Conservation (phyloP, 2,888 invertebrate genomes). For the Parascotia fuliginaria region DNA sequence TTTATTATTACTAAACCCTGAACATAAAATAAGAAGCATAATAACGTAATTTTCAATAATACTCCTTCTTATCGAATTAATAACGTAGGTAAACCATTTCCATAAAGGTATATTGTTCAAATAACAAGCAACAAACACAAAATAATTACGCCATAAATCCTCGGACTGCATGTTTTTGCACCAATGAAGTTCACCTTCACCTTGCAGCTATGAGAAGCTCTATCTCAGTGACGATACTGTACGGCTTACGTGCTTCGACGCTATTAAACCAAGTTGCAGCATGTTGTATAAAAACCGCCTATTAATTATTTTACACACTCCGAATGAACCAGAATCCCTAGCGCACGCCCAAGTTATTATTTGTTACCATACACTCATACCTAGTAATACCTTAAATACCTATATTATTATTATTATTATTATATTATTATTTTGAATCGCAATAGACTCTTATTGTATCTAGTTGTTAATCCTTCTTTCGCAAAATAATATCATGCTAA, state of each 20-base stretch:
- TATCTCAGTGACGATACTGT: conserved; percentile 8
- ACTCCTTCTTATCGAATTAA: not conserved
- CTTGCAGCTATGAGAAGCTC: conserved; percentile 30
- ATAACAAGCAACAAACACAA: not conserved
- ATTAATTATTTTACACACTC: not conserved
- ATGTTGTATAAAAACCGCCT: conserved; percentile 3
- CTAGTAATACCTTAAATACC: too few species aligned
- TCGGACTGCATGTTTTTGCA: conserved; percentile 22
- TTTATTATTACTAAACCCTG: too few species aligned
- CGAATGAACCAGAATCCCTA: too few species aligned
- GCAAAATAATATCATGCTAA: conserved; percentile 16
- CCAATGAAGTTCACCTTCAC: conserved; percentile 41
- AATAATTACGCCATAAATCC: conserved; percentile 2
- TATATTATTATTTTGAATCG: too few species aligned
- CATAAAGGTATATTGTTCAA: not conserved
- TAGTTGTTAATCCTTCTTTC: too few species aligned
- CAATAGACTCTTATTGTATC: too few species aligned
- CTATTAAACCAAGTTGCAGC: conserved; percentile 8
- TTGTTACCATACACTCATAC: too few species aligned
- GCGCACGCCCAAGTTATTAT: too few species aligned
- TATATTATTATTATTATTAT: too few species aligned
- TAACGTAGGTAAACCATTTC: not conserved
- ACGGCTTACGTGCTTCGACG: conserved; percentile 15
- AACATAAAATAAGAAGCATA: not conserved
- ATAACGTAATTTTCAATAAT: not conserved